phyloP scores from a whole-genome alignment of 2,797 vertebrate genomes.

The Emys orbicularis region DNA sequence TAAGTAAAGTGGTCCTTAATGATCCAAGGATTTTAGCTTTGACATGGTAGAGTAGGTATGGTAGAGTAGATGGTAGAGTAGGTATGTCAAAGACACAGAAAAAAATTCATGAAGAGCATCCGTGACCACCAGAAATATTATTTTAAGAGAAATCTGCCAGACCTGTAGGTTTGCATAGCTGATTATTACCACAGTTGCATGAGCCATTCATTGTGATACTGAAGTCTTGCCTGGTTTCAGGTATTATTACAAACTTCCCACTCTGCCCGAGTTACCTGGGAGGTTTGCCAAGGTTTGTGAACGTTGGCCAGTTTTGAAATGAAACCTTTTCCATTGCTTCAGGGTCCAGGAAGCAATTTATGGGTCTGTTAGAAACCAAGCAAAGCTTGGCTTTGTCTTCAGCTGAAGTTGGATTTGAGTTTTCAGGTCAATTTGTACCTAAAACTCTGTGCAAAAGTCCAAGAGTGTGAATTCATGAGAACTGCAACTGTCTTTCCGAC shows the following conservation, averaged over 20 bases:
- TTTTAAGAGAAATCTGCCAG: neutral
- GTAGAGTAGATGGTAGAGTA: neutral
- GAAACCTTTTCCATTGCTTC: neutral
- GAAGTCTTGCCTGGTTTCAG: neutral
- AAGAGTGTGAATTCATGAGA: neutral
- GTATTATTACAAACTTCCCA: neutral
- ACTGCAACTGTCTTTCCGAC: neutral
- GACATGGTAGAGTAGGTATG: neutral
- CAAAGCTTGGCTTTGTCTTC: neutral
- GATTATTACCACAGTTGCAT: neutral
- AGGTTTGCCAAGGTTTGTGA: neutral
- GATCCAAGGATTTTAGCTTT: accelerated
- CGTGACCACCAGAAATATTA: neutral
- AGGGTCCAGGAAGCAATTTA: neutral
- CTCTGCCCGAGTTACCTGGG: neutral
- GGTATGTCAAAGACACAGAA: neutral
- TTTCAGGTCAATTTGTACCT: neutral
- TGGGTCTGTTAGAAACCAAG: neutral
- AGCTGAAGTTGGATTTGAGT: neutral
- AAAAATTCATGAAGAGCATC: neutral
- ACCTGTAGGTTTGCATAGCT: neutral
- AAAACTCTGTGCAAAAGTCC: neutral
- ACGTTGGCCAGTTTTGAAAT: neutral
- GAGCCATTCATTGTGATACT: neutral
- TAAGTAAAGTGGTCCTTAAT: neutral